phyloP scores from a whole-genome alignment of 2,888 invertebrate species.

The Pachycephus smyrnensis region DNA sequence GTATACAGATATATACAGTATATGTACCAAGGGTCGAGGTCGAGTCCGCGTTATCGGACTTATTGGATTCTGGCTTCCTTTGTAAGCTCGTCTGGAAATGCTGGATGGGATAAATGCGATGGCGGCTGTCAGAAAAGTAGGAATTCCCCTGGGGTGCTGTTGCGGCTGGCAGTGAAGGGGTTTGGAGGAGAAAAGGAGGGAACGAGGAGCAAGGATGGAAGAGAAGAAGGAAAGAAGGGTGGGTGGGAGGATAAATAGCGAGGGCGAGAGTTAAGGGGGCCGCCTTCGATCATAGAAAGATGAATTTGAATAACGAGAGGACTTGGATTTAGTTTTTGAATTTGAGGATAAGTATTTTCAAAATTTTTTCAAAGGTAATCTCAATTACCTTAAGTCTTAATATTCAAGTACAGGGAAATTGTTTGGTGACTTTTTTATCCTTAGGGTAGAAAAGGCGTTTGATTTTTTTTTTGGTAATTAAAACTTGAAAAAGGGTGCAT shows the following conservation, averaged over 20 bases:
- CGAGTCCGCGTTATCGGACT: conserved; percentile 47
- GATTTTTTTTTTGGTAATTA: background rate
- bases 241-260: conserved; percentile 41
- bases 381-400: background rate
- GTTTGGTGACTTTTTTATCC: background rate
- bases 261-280: conserved; percentile 41
- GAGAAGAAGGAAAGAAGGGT: conserved; percentile 12
- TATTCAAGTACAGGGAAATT: background rate
- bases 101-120: conserved; percentile 49
- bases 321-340: no score
- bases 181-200: conserved; percentile 9
- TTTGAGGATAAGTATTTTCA: no score
- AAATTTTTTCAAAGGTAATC: no score
- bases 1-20: background rate
- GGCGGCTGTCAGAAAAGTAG: conserved; percentile 51
- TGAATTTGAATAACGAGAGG: conserved; percentile 46
- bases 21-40: conserved; percentile 1
- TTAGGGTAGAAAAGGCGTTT: background rate
- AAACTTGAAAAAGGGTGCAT: background rate
- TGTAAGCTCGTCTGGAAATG: conserved; percentile 50
- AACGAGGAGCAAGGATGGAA: conserved; percentile 16
- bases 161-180: conserved; percentile 28
- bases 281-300: conserved; percentile 47
- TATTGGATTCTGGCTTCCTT: conserved; percentile 53
- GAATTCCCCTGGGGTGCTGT: conserved; percentile 45